A percentile compares a stretch with the other conserved stretches of the same genome.
phyloP scores from a whole-genome alignment of 2,113 vertebrate genomes.

The Rhea americana region DNA sequence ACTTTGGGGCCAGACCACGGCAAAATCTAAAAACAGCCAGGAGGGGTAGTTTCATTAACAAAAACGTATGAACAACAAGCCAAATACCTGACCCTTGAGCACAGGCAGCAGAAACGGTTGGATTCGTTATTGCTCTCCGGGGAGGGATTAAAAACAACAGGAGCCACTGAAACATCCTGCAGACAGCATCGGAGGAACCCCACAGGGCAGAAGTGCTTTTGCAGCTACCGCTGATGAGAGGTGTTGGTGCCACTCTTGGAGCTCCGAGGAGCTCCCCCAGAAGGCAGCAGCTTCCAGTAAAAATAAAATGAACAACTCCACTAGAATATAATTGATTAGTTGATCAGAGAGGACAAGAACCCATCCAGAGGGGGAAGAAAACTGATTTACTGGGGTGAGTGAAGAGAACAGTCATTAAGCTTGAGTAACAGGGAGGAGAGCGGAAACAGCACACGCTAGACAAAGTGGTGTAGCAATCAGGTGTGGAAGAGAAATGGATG shows the following conservation, averaged over 20 bases:
- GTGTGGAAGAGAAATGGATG: not conserved
- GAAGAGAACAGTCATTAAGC: not conserved
- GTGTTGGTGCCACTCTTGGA: not conserved
- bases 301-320: not conserved
- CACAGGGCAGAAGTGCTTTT: not conserved
- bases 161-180: not conserved
- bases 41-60: not conserved
- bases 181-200: not conserved
- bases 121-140: not conserved
- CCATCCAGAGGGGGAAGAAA: not conserved
- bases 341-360: constrained; percentile 12
- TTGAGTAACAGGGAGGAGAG: not conserved
- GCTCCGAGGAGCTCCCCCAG: rapidly evolving
- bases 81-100: not conserved
- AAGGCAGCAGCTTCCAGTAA: rapidly evolving
- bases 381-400: rapidly evolving
- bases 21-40: not conserved
- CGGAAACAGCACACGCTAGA: rapidly evolving
- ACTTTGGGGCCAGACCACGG: rapidly evolving
- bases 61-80: constrained; percentile 22
- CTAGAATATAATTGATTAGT: not conserved
- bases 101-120: not conserved
- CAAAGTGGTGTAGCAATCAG: not conserved
- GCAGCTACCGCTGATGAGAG: not conserved
- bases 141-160: not conserved